Percentiles rank a stretch among this genome's conserved stretches.
phyloP scores from a whole-genome alignment of 2,797 vertebrate genomes.

The Rhinogobio ventralis region DNA sequence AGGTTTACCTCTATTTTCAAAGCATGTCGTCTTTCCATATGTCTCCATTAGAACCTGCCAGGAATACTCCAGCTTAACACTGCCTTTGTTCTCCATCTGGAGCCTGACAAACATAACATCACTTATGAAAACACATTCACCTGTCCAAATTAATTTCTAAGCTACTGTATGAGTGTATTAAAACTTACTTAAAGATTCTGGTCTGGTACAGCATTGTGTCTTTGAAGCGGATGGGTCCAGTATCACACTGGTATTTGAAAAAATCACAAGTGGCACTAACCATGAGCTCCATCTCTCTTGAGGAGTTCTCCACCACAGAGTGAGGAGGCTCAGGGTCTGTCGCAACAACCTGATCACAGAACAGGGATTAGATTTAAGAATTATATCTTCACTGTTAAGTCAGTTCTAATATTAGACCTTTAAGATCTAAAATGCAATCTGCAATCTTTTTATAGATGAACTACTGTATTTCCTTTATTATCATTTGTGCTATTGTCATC shows the following conservation, averaged over 20 bases:
- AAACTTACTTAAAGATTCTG: conserved; percentile 82
- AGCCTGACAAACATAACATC: conserved; percentile 72
- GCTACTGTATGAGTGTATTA: not conserved
- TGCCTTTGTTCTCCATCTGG: conserved; percentile 80
- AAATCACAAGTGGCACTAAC: conserved; percentile 82
- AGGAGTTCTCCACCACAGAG: conserved; percentile 76
- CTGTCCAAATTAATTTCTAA: not conserved
- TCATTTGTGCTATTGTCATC: not conserved
- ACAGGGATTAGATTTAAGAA: conserved; percentile 5
- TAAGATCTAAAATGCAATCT: not conserved
- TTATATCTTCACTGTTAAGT: not conserved
- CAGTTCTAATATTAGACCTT: not conserved
- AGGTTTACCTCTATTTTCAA: conserved; percentile 65
- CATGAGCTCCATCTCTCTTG: conserved; percentile 76
- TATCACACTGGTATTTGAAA: conserved; percentile 73
- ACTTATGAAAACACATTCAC: conserved; percentile 7
- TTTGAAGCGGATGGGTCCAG: conserved; percentile 74
- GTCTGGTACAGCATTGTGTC: conserved; percentile 88
- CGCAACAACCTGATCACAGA: conserved; percentile 77
- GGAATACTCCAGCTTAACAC: conserved; percentile 80
- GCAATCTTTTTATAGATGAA: not conserved
- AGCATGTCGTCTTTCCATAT: conserved; percentile 53
- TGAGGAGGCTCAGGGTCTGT: conserved; percentile 81
- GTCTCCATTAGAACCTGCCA: conserved; percentile 76
- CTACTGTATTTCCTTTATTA: not conserved